Conservation (phyloP, 2,113 vertebrate genomes). For the Grus americana region DNA sequence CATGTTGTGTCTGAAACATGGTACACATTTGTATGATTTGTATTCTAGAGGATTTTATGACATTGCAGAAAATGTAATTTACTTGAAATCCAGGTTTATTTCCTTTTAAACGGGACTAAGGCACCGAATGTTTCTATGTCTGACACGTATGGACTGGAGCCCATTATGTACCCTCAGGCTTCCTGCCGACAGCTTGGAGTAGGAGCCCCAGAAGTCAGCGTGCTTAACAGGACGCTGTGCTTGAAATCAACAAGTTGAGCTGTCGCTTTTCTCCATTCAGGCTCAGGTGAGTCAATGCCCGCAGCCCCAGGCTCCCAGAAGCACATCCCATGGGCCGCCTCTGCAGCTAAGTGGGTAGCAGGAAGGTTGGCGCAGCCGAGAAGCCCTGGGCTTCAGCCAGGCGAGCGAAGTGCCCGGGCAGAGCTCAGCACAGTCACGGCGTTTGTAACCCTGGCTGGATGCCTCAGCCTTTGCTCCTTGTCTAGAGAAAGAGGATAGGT, state of each 20-base stretch:
- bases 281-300: not conserved
- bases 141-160: not conserved
- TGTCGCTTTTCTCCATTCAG: not conserved
- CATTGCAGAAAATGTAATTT: not conserved
- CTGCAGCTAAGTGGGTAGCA: not conserved
- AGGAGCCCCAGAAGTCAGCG: not conserved
- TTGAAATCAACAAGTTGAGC: not conserved
- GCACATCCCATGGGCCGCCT: not conserved
- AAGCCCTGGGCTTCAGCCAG: not conserved
- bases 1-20: not conserved
- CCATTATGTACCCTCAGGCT: not conserved
- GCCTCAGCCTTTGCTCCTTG: not conserved
- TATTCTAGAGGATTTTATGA: not conserved
- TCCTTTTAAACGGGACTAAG: not conserved
- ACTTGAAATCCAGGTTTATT: not conserved
- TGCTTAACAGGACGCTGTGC: not conserved
- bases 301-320: not conserved
- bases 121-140: not conserved
- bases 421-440: not conserved
- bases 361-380: not conserved
- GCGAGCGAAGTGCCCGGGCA: rapidly evolving
- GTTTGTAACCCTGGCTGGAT: not conserved
- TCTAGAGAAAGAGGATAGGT: not conserved
- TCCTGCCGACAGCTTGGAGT: not conserved
- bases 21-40: not conserved